phyloP scores from a whole-genome alignment of 37 sponge, comb jelly and placozoan genomes.

The Theonella swinhoei region DNA sequence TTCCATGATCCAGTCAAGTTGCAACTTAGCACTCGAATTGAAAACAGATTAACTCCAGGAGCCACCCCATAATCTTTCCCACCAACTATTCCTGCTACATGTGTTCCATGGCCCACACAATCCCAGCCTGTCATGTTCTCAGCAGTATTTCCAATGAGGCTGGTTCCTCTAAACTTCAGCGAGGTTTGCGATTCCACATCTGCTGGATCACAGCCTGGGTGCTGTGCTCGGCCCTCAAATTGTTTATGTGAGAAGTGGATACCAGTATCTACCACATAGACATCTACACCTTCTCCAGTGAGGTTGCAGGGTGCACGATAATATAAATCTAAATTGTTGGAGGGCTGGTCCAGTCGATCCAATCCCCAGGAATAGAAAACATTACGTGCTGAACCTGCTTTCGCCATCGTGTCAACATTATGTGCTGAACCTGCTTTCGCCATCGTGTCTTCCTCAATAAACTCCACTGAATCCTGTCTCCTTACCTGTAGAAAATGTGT shows the following conservation, averaged over 20 bases:
- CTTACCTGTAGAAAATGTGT: slow-evolving; percentile 21
- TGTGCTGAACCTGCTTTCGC: slow-evolving; percentile 9
- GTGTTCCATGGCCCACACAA: slow-evolving; percentile 74
- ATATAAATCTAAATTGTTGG: slow-evolving; percentile 1
- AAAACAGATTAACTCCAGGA: slow-evolving; percentile 56
- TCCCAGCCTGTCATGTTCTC: slow-evolving; percentile 29
- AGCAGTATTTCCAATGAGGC: not conserved
- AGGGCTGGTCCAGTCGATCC: slow-evolving; percentile 57
- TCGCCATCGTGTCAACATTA: slow-evolving; percentile 22
- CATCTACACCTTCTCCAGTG: slow-evolving; percentile 73
- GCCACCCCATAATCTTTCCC: slow-evolving; percentile 67
- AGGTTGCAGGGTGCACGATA: slow-evolving; percentile 60
- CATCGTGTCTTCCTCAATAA: slow-evolving; percentile 57
- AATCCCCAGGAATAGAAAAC: slow-evolving; percentile 58
- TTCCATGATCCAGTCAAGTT: slow-evolving; percentile 16
- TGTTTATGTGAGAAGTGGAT: slow-evolving; percentile 48
- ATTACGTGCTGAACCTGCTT: not conserved
- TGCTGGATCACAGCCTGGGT: slow-evolving; percentile 52
- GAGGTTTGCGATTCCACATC: not conserved
- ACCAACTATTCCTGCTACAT: slow-evolving; percentile 70
- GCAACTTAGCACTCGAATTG: slow-evolving; percentile 65
- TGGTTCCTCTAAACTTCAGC: not conserved
- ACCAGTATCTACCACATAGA: slow-evolving; percentile 83
- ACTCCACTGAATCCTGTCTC: slow-evolving; percentile 24
- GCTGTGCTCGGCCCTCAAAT: slow-evolving; percentile 47